Percentiles rank a stretch among this genome's conserved stretches.
phyloP scores from a whole-genome alignment of 2,888 invertebrate species.

The Cenopis cana region DNA sequence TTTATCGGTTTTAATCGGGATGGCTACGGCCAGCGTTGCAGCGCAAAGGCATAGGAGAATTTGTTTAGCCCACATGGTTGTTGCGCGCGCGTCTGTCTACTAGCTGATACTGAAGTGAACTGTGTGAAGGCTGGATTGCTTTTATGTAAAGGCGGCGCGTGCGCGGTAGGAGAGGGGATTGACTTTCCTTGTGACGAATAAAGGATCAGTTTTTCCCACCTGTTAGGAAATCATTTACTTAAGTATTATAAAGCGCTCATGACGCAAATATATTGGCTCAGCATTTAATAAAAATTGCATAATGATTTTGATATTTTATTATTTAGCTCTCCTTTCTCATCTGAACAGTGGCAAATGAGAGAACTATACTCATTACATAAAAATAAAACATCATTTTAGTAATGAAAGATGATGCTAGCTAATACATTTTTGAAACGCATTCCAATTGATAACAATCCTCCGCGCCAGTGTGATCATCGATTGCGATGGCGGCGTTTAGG shows the following conservation, averaged over 20 bases:
- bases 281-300: background rate
- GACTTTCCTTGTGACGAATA: constrained; percentile 16
- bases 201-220: constrained; percentile 9
- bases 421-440: no score
- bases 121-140: background rate
- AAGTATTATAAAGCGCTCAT: background rate
- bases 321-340: background rate
- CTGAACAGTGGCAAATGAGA: background rate
- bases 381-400: no score
- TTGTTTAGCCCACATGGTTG: constrained; percentile 3
- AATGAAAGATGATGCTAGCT: no score
- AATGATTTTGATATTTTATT: background rate
- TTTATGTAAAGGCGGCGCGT: background rate
- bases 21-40: background rate
- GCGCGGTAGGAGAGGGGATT: background rate
- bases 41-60: constrained; percentile 1
- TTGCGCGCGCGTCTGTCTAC: background rate
- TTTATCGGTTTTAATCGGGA: constrained; percentile 2
- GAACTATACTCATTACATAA: no score
- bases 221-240: constrained; percentile 2
- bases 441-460: no score
- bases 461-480: no score
- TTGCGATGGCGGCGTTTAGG: no score
- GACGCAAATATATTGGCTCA: background rate
- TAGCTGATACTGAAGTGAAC: background rate